A percentile compares a stretch with the other conserved stretches of the same genome.
Conservation (phyloP, 1,140 invertebrate species). For the Coelopa frigida region DNA sequence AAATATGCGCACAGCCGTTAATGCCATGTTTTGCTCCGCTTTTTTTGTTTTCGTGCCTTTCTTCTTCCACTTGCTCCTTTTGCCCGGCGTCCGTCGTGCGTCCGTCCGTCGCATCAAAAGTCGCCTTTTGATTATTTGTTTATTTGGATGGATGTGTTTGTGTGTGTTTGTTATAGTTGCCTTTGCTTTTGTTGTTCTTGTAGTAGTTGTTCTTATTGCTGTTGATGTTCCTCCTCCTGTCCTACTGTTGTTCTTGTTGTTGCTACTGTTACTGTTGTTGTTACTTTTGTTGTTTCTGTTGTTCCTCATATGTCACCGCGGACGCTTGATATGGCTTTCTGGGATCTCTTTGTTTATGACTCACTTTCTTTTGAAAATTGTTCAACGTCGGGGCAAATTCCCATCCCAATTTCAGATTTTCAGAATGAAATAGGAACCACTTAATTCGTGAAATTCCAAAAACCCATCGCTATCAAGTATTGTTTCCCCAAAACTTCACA, state of each 20-base stretch:
- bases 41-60: neutral
- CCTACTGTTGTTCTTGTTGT: too few relatives aligned
- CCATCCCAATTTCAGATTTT: too few relatives aligned
- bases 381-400: too few relatives aligned
- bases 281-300: too few relatives aligned
- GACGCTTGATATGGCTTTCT: too few relatives aligned
- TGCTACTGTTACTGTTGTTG: too few relatives aligned
- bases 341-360: too few relatives aligned
- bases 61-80: neutral
- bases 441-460: neutral
- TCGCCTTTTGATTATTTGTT: neutral
- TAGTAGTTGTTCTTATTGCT: conserved; percentile 14
- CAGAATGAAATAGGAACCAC: too few relatives aligned
- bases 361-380: too few relatives aligned
- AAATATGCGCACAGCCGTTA: neutral
- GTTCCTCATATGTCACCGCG: too few relatives aligned
- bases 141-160: conserved; percentile 1
- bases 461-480: neutral
- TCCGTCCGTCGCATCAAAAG: neutral
- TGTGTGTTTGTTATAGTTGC: conserved; percentile 16
- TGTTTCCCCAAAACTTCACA: too few relatives aligned
- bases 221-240: conserved; percentile 8
- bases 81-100: neutral
- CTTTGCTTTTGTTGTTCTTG: conserved; percentile 16
- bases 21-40: too few relatives aligned